Evolutionary conservation across 2,113 vertebrate genomes (phyloP).

Genomic region (Catharus bicknelli): DNA sequence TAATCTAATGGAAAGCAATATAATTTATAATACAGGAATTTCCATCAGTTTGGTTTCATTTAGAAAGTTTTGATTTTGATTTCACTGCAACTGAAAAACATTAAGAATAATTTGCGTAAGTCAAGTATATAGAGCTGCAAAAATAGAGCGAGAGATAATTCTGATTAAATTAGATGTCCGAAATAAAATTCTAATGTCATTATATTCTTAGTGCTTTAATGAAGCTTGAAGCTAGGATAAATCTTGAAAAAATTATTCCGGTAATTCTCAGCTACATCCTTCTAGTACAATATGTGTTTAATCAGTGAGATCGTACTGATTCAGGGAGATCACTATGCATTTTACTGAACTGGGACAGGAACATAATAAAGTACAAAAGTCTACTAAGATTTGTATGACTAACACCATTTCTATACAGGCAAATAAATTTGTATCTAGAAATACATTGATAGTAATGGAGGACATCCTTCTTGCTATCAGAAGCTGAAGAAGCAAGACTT

Average conservation of each 20-base stretch:
- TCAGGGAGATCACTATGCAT: not conserved
- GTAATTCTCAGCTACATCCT: not conserved
- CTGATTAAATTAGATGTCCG: not conserved
- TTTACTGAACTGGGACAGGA: not conserved
- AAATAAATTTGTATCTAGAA: not conserved
- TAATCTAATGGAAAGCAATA: not conserved
- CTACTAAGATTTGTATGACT: not conserved
- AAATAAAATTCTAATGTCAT: not conserved
- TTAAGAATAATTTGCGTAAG: not conserved
- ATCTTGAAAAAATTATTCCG: not conserved
- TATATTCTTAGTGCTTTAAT: not conserved
- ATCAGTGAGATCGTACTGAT: not conserved
- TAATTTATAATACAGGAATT: not conserved
- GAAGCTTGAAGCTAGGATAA: not conserved
- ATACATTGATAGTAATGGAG: not conserved
- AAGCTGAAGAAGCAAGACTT: not conserved
- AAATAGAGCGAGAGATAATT: not conserved
- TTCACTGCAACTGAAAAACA: not conserved
- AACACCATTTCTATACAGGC: not conserved
- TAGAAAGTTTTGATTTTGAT: not conserved
- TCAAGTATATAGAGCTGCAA: not conserved
- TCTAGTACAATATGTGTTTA: not conserved
- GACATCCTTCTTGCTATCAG: not conserved
- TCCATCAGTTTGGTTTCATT: not conserved
- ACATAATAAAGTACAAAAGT: not conserved